Conservation (phyloP, 2,888 invertebrate species). For the Lasius platythorax region DNA sequence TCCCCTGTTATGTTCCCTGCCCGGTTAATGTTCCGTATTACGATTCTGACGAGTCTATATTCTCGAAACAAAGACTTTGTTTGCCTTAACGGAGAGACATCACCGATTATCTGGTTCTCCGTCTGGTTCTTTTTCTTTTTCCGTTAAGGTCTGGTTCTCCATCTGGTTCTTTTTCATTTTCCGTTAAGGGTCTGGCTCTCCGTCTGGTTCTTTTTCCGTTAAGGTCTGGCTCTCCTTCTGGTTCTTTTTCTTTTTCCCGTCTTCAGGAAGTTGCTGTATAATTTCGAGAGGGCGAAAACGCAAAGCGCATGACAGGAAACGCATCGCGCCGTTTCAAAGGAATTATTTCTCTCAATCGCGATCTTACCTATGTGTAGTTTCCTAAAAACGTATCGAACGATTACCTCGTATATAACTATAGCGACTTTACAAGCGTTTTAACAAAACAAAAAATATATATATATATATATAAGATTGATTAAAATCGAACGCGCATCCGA, state of each 20-base stretch:
- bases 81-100: constrained; percentile 62
- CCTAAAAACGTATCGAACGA: background rate
- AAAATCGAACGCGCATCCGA: background rate
- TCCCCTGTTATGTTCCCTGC: constrained; percentile 76
- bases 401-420: background rate
- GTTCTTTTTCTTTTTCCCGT: background rate
- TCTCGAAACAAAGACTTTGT: constrained; percentile 75
- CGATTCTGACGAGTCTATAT: constrained; percentile 72
- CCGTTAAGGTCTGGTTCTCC: constrained; percentile 29
- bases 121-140: constrained; percentile 50
- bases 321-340: background rate
- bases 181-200: constrained; percentile 6
- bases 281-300: constrained; percentile 12
- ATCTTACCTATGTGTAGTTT: background rate
- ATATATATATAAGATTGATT: constrained; percentile 4
- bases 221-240: too few relatives aligned
- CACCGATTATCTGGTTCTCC: constrained; percentile 59
- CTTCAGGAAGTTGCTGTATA: constrained; percentile 29
- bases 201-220: constrained; percentile 56
- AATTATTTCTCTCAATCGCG: background rate
- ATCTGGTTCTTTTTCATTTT: constrained; percentile 51
- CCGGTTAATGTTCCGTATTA: constrained; percentile 80
- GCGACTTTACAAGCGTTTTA: background rate
- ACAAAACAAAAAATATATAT: too few relatives aligned
- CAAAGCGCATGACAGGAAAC: background rate